Percentiles rank a stretch among this genome's conserved stretches.
Evolutionary conservation across 2,113 vertebrate genomes (phyloP).

Genomic region (Colaptes auratus): DNA sequence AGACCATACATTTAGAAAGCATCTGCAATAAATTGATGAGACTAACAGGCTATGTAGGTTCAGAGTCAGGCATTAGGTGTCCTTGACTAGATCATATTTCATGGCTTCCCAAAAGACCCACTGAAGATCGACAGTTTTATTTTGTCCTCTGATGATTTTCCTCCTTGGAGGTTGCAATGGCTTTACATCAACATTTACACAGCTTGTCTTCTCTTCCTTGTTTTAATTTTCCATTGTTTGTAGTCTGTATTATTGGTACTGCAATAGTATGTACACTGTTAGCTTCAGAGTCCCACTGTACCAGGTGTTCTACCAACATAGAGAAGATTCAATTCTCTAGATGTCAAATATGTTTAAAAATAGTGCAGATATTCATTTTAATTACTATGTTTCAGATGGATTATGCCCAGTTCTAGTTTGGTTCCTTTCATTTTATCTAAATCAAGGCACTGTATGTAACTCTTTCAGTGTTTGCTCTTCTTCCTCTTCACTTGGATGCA

Average conservation of each 20-base stretch:
- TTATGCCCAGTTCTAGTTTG: neutral
- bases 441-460: neutral
- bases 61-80: neutral
- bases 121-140: neutral
- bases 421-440: neutral
- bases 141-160: neutral
- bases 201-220: neutral
- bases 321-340: neutral
- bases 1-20: neutral
- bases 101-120: neutral
- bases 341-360: neutral
- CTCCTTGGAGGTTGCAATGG: neutral
- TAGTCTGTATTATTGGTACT: neutral
- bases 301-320: neutral
- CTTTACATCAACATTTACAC: neutral
- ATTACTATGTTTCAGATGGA: neutral
- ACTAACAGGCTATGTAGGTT: neutral
- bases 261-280: neutral
- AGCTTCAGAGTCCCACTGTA: neutral
- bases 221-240: neutral
- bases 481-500: neutral
- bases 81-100: neutral
- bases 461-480: neutral
- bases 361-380: neutral
- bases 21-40: neutral